Evolutionary conservation across 2,888 invertebrate genomes (phyloP).

Genomic region (Eupithecia pulchellata): DNA sequence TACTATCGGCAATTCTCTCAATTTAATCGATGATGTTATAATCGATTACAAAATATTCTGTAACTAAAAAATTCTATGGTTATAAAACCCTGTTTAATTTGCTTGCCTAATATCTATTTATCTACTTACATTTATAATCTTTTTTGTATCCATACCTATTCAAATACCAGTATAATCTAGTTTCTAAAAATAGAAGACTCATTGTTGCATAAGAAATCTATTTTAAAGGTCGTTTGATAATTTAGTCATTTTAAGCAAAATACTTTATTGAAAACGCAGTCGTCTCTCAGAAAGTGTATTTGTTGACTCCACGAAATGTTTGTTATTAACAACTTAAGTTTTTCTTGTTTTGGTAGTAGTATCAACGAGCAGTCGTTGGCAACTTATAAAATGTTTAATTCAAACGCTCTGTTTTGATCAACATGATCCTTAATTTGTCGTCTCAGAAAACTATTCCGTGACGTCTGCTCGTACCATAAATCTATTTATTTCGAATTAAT

Average conservation of each 20-base stretch:
- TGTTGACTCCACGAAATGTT: conserved; percentile 10
- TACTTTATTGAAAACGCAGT: not conserved
- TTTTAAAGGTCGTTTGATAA: conserved; percentile 14
- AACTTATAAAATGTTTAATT: not conserved
- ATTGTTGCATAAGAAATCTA: conserved; percentile 2
- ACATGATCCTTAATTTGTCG: conserved; percentile 40
- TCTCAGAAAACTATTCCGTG: conserved; percentile 60
- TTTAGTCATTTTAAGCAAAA: not conserved
- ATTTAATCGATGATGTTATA: conserved; percentile 27
- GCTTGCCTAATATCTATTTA: not conserved
- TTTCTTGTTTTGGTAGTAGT: not conserved
- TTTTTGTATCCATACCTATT: conserved; percentile 6
- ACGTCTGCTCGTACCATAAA: conserved; percentile 47
- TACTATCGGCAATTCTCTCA: not conserved
- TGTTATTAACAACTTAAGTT: not conserved
- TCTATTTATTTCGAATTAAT: conserved; percentile 22
- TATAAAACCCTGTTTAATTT: not conserved
- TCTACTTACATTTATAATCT: not conserved
- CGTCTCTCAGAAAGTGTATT: not conserved
- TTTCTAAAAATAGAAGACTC: conserved; percentile 19
- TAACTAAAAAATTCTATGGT: conserved; percentile 25
- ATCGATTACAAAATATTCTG: conserved; percentile 48
- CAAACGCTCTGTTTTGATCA: not conserved
- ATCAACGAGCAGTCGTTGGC: not conserved
- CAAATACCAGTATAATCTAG: conserved; percentile 10